Conservation (phyloP, 1,140 invertebrate genomes). For the Danaus melanippus region DNA sequence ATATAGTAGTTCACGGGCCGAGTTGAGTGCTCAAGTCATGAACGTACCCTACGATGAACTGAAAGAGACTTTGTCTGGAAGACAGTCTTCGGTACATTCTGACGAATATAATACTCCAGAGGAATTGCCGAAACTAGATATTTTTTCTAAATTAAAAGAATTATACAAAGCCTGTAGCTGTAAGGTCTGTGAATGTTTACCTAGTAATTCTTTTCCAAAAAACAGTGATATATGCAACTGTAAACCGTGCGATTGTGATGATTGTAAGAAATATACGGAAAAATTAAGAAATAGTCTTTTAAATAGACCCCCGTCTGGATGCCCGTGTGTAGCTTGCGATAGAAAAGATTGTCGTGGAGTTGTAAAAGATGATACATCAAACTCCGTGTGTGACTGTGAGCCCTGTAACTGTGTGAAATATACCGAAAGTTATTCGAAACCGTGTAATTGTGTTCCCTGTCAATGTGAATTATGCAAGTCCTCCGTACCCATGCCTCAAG, state of each 20-base stretch:
- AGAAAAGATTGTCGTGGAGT: constrained; percentile 29
- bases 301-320: constrained; percentile 14
- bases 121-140: constrained; percentile 31
- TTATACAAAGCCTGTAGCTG: constrained; percentile 52
- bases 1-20: constrained; percentile 20
- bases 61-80: constrained; percentile 20
- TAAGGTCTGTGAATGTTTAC: constrained; percentile 52
- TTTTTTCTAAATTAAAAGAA: constrained; percentile 42
- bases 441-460: constrained; percentile 33
- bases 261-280: constrained; percentile 24
- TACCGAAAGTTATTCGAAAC: constrained; percentile 16
- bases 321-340: constrained; percentile 30
- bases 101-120: constrained; percentile 8
- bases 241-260: constrained; percentile 37
- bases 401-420: constrained; percentile 35
- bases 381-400: constrained; percentile 26
- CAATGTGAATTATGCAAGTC: constrained; percentile 31
- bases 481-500: constrained; percentile 5
- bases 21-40: constrained; percentile 46
- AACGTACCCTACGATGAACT: constrained; percentile 34
- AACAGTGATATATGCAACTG: constrained; percentile 29
- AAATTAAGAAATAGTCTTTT: constrained; percentile 8
- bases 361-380: constrained; percentile 12
- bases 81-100: constrained; percentile 2
- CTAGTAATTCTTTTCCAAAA: constrained; percentile 14